A percentile compares a stretch with the other conserved stretches of the same genome.
phyloP scores from a whole-genome alignment of 2,888 invertebrate genomes.

The Ornithoptera priamus region DNA sequence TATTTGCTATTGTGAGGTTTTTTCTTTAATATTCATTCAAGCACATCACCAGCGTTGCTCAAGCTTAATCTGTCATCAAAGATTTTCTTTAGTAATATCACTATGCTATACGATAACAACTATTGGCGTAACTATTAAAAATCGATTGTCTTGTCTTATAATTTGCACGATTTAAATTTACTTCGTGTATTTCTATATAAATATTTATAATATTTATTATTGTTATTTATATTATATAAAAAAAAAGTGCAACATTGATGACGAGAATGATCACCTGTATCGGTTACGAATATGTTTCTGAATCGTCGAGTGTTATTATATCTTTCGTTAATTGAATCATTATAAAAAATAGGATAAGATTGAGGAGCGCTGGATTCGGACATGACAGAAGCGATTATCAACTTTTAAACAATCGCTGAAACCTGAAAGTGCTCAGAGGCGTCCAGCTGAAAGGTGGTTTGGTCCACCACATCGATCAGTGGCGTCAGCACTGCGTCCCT shows the following conservation, averaged over 20 bases:
- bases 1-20: background rate
- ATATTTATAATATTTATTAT: background rate
- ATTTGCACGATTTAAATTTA: too few relatives aligned
- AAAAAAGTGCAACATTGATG: too few relatives aligned
- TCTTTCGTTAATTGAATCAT: too few relatives aligned
- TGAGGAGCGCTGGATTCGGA: conserved; percentile 18
- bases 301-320: too few relatives aligned
- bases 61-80: conserved; percentile 4
- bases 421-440: conserved; percentile 63
- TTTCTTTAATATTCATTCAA: background rate
- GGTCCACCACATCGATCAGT: conserved; percentile 94
- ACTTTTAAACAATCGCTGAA: conserved; percentile 2
- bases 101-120: too few relatives aligned
- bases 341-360: background rate
- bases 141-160: too few relatives aligned
- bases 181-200: background rate
- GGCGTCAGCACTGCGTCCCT: conserved; percentile 92
- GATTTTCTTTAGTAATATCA: background rate
- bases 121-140: too few relatives aligned
- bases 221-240: background rate
- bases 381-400: conserved; percentile 13
- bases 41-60: conserved; percentile 12
- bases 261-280: too few relatives aligned
- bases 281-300: too few relatives aligned
- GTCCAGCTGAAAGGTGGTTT: conserved; percentile 82